Base-by-base conservation (phyloP, 2,797 vertebrate genomes). In the Notolepis coatsorum region DNA sequence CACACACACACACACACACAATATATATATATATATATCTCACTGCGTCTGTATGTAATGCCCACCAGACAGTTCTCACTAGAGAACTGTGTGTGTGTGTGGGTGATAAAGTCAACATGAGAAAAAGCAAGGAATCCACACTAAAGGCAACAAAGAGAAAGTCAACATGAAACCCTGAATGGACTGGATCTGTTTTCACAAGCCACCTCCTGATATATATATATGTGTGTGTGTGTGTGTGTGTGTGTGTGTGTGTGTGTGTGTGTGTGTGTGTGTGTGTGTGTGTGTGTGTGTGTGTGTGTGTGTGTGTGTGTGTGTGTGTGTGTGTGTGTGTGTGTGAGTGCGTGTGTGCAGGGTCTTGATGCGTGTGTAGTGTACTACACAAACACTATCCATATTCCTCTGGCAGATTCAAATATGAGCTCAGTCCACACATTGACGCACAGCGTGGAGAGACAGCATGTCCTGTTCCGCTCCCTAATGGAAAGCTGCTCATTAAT, bases 401-500 rank as follows among this genome's bases (percentile, higher is more conserved):
- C 15, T n/a, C 5, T 30, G 7, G 30, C 42, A 46, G 28, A 13
- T 13, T 24, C 21, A 37, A 60, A 60, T 47, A 37, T 33, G 18
- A 37, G 31, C n/a, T 60, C 48, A 28, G 20, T 37, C 18, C 17
- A 4, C 37, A 28, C 62, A 50, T 42, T 70, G 59, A 68, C 43
- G 61, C 53, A 62, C 47, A 23, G 18, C 18, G n/a, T 51, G 37
- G 41, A 8, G 6, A 13, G 47, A 58, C 5, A 21, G 70, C 43
- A 57, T 48, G 49, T 61, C 58, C 3, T 33, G 7, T 3, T 42
- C 56, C n/a, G n/a, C 43, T 52, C 58, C 38, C 8, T 33, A 12
- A 33, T 56, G 60, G 56, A 63, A 53, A 45, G 39, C 35, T 10
- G 21, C 7, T n/a, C n/a, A n/a, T n/a, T n/a, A n/a, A n/a, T n/a